These are phyloP conservation scores for Agelaius phoeniceus DNA, from an alignment of 2,113 vertebrate genomes.

Conservation along the genomic window DNA sequence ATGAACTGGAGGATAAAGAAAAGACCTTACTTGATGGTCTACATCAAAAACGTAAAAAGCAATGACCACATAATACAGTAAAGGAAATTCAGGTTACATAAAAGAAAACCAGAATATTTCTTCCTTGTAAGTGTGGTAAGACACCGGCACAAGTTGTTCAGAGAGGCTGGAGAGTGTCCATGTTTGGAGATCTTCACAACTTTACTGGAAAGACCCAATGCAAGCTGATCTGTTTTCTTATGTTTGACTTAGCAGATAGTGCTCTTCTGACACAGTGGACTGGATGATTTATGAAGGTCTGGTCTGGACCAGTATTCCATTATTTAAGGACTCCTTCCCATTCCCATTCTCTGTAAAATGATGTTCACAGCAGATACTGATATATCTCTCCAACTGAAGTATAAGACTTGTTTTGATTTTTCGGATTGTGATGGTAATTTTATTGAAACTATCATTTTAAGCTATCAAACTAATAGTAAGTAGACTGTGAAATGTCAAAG, in stretches of 20 bases:
- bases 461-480: neutral
- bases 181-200: neutral
- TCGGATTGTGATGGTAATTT: neutral
- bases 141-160: neutral
- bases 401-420: neutral
- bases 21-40: neutral
- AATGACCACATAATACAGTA: neutral
- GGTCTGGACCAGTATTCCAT: neutral
- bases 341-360: neutral
- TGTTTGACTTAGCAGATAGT: neutral
- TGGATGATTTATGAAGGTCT: neutral
- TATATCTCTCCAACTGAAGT: neutral
- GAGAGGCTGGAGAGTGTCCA: neutral
- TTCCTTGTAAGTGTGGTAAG: rapidly evolving
- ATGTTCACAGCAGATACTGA: neutral
- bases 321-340: neutral
- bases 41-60: neutral
- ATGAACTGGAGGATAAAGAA: neutral
- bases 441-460: neutral
- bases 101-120: neutral
- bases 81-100: neutral
- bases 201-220: neutral
- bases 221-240: neutral
- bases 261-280: neutral
- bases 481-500: neutral